Evolutionary conservation across 2,113 vertebrate species (phyloP).

Genomic region (Lichenostomus cassidix): DNA sequence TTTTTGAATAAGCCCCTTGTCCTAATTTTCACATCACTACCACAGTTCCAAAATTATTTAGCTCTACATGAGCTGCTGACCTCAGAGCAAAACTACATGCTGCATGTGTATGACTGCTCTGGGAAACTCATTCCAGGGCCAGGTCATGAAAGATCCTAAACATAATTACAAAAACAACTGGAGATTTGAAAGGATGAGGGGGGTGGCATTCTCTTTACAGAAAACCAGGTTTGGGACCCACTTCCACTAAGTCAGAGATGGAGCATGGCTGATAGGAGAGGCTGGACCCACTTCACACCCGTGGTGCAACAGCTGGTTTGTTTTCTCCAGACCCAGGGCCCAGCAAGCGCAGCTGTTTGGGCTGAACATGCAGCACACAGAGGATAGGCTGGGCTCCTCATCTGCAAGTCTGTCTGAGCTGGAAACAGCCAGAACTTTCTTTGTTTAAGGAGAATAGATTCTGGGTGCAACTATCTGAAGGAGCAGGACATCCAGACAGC

Average conservation of each 20-base stretch:
- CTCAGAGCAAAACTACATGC: fast-evolving
- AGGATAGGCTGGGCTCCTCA: background rate
- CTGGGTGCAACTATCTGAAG: background rate
- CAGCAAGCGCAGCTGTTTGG: fast-evolving
- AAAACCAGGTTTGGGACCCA: background rate
- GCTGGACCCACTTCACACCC: background rate
- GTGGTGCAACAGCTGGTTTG: background rate
- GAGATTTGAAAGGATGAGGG: background rate
- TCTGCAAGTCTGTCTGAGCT: background rate
- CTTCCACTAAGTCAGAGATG: background rate
- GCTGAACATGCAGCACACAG: background rate
- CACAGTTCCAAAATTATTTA: background rate
- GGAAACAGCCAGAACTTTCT: background rate
- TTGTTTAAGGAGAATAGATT: background rate
- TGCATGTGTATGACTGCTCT: background rate
- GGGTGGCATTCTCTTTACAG: background rate
- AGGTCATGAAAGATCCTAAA: background rate
- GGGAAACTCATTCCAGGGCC: background rate
- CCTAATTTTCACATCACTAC: background rate
- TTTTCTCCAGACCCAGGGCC: fast-evolving
- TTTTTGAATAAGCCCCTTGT: background rate
- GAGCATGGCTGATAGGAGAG: background rate
- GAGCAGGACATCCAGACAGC: background rate
- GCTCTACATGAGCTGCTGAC: background rate
- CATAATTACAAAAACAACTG: background rate